These are phyloP conservation scores for Plebejus anna DNA, from an alignment of 2,888 invertebrate genomes.

Conservation along the genomic window DNA sequence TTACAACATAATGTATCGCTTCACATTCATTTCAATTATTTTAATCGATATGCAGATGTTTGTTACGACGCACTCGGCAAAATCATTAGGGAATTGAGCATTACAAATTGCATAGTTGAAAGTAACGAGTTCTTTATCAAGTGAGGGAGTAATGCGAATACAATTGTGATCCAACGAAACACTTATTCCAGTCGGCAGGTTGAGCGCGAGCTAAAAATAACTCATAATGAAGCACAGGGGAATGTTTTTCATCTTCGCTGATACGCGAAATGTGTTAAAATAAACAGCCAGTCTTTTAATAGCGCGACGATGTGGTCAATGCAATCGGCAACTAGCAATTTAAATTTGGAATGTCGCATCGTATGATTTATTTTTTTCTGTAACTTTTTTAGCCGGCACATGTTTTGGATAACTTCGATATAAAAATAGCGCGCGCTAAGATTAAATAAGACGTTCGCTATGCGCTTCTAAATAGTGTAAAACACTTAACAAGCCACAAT, in stretches of 20 bases:
- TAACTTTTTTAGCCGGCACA: conserved; percentile 35
- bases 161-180: conserved; percentile 66
- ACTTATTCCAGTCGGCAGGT: conserved; percentile 71
- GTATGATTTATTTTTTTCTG: conserved; percentile 69
- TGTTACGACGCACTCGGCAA: conserved; percentile 46
- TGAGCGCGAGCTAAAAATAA: conserved; percentile 75
- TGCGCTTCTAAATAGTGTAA: conserved; percentile 37
- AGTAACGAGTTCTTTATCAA: conserved; percentile 33
- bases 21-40: conserved; percentile 59
- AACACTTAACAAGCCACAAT: conserved; percentile 68
- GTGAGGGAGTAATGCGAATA: conserved; percentile 58
- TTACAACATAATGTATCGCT: conserved; percentile 61
- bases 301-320: conserved; percentile 70
- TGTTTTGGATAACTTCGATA: conserved; percentile 31
- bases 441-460: conserved; percentile 30
- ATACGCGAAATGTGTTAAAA: conserved; percentile 78
- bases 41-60: conserved; percentile 45
- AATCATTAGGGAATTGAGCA: conserved; percentile 47
- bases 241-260: conserved; percentile 78
- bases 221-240: conserved; percentile 76
- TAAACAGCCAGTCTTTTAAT: conserved; percentile 75
- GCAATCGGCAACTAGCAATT: conserved; percentile 68
- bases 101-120: conserved; percentile 23
- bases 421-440: conserved; percentile 36
- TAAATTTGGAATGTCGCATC: conserved; percentile 59